Evolutionary conservation across 2,888 invertebrate species (phyloP).

Genomic region (Sepioteuthis lessoniana): DNA sequence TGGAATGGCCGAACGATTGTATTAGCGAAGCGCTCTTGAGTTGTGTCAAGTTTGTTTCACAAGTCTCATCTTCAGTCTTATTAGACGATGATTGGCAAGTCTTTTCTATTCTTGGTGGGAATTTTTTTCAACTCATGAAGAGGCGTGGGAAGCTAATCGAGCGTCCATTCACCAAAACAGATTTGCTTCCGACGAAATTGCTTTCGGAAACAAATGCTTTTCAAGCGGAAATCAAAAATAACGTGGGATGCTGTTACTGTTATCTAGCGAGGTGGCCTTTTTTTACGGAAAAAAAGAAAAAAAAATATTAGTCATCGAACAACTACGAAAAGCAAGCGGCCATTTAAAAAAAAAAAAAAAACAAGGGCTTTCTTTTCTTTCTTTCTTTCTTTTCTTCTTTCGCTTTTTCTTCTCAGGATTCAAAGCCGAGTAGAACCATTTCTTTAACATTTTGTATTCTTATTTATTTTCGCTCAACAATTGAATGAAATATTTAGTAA

Average conservation of each 20-base stretch:
- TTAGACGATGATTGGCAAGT: not conserved
- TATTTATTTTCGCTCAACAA: too few relatives aligned
- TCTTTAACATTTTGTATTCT: too few relatives aligned
- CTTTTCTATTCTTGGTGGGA: not conserved
- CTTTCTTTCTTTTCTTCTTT: too few relatives aligned
- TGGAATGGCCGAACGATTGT: not conserved
- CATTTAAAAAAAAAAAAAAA: not conserved
- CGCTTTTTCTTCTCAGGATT: too few relatives aligned
- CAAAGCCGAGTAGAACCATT: too few relatives aligned
- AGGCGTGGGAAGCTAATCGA: conserved; percentile 8
- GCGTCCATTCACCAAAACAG: not conserved
- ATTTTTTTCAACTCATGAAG: not conserved
- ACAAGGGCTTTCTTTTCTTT: not conserved
- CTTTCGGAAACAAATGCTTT: not conserved
- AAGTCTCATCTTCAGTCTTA: not conserved
- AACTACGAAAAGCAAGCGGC: not conserved
- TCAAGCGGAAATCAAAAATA: conserved; percentile 23
- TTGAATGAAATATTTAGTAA: too few relatives aligned
- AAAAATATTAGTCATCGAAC: not conserved
- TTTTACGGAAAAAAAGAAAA: not conserved
- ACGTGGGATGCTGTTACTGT: not conserved
- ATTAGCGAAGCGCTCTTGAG: not conserved
- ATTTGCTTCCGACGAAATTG: not conserved
- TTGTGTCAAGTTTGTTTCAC: not conserved
- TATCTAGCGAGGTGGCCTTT: not conserved